Percentiles rank a stretch among this genome's conserved stretches.
Conservation (phyloP, 2,797 vertebrate species). For the Sebastes oblongus region DNA sequence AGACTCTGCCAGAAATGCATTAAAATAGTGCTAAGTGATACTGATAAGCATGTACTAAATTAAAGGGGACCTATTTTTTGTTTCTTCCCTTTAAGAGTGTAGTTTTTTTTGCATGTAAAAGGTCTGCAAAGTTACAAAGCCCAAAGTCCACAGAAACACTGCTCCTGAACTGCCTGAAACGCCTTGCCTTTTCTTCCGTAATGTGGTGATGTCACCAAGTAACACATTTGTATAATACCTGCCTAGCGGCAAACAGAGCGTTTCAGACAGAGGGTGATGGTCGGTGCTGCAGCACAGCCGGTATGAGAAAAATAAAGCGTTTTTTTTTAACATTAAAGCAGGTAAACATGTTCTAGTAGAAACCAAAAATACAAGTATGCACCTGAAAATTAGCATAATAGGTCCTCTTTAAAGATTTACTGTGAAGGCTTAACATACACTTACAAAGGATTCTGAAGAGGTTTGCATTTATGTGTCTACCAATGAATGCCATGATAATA, state of each 20-base stretch:
- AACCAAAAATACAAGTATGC: background rate
- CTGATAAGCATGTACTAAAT: background rate
- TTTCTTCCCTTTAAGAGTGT: background rate
- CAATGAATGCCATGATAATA: background rate
- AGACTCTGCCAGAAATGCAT: constrained; percentile 1
- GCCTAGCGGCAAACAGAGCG: background rate
- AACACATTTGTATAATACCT: background rate
- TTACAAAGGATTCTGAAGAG: background rate
- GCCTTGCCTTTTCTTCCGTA: no score
- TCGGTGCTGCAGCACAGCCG: fast-evolving
- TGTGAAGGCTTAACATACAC: background rate
- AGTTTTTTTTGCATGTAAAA: no score
- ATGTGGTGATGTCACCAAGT: background rate
- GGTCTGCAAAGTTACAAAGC: no score
- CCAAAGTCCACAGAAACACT: background rate
- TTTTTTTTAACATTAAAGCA: no score
- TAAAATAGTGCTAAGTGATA: background rate
- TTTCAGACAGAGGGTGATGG: no score
- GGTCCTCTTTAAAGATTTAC: background rate
- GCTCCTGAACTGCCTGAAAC: background rate
- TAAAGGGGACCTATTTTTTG: background rate
- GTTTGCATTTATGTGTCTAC: background rate
- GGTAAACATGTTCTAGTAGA: no score
- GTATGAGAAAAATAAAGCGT: background rate
- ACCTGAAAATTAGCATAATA: background rate